These are phyloP conservation scores for Gymnopithys bicolor DNA, from an alignment of 2,797 vertebrate genomes.

Conservation along the genomic window DNA sequence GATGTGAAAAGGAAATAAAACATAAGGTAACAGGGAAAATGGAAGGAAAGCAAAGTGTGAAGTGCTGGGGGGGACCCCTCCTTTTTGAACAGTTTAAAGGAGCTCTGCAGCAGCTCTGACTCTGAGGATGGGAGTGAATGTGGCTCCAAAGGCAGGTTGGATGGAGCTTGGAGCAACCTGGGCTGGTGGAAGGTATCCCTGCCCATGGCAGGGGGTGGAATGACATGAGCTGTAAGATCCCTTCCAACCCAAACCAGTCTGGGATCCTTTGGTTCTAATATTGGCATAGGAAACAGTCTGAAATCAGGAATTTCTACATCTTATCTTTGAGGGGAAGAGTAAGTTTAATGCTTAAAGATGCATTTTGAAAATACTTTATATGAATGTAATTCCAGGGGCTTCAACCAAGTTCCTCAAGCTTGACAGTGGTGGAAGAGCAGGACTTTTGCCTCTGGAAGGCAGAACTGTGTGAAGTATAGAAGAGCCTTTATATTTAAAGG, in stretches of 20 bases:
- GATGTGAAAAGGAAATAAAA: background rate
- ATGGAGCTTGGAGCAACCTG: background rate
- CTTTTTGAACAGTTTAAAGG: background rate
- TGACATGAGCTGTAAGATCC: background rate
- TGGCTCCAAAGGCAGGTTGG: background rate
- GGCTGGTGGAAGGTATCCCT: background rate
- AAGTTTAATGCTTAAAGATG: background rate
- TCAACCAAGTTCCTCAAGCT: background rate
- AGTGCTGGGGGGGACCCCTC: fast-evolving
- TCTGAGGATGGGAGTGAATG: background rate
- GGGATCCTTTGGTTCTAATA: background rate
- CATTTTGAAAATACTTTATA: background rate
- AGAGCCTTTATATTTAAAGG: slow-evolving; percentile 46
- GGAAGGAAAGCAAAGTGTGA: background rate
- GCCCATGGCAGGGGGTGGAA: background rate
- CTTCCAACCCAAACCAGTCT: background rate
- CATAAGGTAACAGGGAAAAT: background rate
- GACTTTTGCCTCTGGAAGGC: slow-evolving; percentile 3
- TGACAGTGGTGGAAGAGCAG: background rate
- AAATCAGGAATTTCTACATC: background rate
- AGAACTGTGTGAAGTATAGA: background rate
- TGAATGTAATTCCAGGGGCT: background rate
- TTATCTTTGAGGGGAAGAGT: background rate
- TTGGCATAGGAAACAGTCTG: background rate
- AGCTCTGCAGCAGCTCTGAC: background rate